Evolutionary conservation across 2,888 invertebrate genomes (phyloP), one percentile per base, ranked within the genome.

Genomic region (Cataglyphis cursor): DNA sequence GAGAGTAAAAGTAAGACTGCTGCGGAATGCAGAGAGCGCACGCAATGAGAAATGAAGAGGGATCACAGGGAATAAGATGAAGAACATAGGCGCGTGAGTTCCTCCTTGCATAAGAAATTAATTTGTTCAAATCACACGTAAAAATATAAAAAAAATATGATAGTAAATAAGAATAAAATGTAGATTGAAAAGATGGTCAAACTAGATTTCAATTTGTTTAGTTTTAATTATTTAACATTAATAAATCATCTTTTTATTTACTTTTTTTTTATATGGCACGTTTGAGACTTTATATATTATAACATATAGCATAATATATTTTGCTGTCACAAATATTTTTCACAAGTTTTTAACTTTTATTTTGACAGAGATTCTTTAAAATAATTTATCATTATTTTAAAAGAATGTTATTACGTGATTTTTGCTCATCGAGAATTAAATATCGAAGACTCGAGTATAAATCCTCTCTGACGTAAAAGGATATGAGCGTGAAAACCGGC

Each of bases 401-500:
- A 70, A 38, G 57, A 1, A 10, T 5, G 15, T 3, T 65, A 21
- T 28, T 65, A 6, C 28, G 21, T 41, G 5, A 41, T 41, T 18
- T 57, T 4, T 6, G 38, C 0, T 10, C 8, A 41, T 18, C 57
- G 31, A 41, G 21, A 31, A 57, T 21, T 21, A 15, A 76, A 9
- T 44, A 24, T 28, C 38, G 24, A 24, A 78, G 15, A 41, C 15
- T 44, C 15, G 21, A 70, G 31, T 21, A 66, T 54, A 66, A 54
- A 57, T 51, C 10, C 74, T 44, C 6, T 75, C n/a, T n/a, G 59
- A 73, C 73, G 86, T 82, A 87, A 88, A n/a, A 68, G 59, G 81
- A 89, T 87, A 89, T 31, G 83, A 76, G 81, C 82, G 84, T 82
- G 82, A 85, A 88, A 82, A 88, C 6, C 66, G 9, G 44, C 54